Base-by-base conservation (phyloP, 2,888 invertebrate species). In the Amiota mariae region DNA sequence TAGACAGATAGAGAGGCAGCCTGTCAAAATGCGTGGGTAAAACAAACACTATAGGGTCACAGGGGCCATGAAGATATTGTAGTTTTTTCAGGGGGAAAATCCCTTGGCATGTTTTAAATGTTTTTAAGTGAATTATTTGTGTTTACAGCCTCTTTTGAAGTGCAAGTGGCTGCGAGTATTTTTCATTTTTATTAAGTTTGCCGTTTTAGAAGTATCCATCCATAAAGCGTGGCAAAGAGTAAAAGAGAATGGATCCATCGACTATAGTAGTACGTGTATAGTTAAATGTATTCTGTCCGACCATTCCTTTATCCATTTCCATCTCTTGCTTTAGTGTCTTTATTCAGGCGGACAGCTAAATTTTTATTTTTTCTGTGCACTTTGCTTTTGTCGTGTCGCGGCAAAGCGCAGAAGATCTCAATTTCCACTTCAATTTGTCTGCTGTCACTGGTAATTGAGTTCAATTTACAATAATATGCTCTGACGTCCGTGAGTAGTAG, bases 401-500 rank as follows among this genome's bases (percentile, higher is more conserved):
- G 54, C 74, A 70, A 66, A 67, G 75, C 49, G 6, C 67, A 84
- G 81, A 85, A 87, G 85, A 87, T 87, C 88, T 88, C 87, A 87
- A 88, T 88, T 88, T 88, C 88, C 87, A 88, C 87, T 88, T 87
- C 87, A 88, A 88, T 88, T 88, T 88, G 88, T 87, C 87, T 85
- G 87, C 88, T 88, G 87, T 87, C 88, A 87, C 80, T 85, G 84
- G 85, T 87, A 86, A 88, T 88, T 87, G 88, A 87, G 87, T 85
- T 88, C 86, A 88, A 87, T 88, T 88, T 87, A 87, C 82, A 84
- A 85, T 85, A 84, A 87, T 85, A 86, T 79, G 81, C 85, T 81
- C 85, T 81, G 84, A 85, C 85, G 84, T 84, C 76, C 80, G 80
- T 85, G 78, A 78, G 57, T 47, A 78, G 57, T 47, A 49, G 66